Evolutionary conservation across 2,888 invertebrate species (phyloP).

Genomic region (Myopa tessellatipennis): DNA sequence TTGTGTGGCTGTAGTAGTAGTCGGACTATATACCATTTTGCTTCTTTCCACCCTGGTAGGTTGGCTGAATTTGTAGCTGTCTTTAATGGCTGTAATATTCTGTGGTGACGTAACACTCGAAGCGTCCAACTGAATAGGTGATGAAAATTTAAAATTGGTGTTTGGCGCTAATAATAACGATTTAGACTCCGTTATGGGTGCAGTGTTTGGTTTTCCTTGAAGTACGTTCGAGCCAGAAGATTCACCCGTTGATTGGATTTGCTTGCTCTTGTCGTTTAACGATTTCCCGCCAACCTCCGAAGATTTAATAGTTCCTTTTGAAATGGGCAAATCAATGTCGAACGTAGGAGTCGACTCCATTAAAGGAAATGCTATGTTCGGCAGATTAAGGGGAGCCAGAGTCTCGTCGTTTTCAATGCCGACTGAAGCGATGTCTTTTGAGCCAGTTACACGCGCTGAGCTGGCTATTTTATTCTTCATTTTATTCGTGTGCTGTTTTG

Average conservation of each 20-base stretch:
- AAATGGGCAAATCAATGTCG: slow-evolving; percentile 56
- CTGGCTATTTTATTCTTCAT: slow-evolving; percentile 44
- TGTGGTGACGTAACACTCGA: slow-evolving; percentile 59
- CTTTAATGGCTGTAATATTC: slow-evolving; percentile 68
- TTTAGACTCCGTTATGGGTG: background rate
- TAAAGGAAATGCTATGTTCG: slow-evolving; percentile 67
- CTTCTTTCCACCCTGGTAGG: slow-evolving; percentile 65
- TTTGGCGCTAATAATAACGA: background rate
- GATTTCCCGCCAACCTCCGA: slow-evolving; percentile 12
- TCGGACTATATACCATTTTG: background rate
- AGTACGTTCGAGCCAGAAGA: background rate
- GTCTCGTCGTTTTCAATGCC: slow-evolving; percentile 63
- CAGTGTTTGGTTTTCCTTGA: slow-evolving; percentile 29
- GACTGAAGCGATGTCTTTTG: slow-evolving; percentile 49
- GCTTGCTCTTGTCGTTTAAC: background rate
- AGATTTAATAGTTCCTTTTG: slow-evolving; percentile 46
- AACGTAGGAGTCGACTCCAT: slow-evolving; percentile 65
- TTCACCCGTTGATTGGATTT: background rate
- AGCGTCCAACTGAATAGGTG: slow-evolving; percentile 66
- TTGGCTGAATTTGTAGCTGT: slow-evolving; percentile 72
- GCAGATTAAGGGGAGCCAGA: slow-evolving; percentile 69
- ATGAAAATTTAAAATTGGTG: slow-evolving; percentile 67
- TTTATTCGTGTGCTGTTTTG: slow-evolving; percentile 47
- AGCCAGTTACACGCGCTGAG: slow-evolving; percentile 49
- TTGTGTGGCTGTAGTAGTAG: background rate